Evolutionary conservation across 35 echinoderm and acorn worm genomes (phyloP).

Genomic region (Heliocidaris erythrogramma): DNA sequence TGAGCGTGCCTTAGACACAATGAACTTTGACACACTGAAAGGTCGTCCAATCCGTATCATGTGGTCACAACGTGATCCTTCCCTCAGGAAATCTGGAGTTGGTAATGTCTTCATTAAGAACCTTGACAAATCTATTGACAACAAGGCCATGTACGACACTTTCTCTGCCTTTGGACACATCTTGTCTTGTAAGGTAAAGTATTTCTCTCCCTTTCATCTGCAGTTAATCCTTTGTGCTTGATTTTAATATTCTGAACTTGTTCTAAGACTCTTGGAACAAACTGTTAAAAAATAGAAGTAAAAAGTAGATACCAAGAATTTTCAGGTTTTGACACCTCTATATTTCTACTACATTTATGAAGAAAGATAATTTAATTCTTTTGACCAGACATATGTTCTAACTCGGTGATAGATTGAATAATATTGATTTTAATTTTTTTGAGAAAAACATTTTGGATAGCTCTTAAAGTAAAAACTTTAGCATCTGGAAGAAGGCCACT

Average conservation of each 20-base stretch:
- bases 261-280: not conserved
- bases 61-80: conserved; percentile 95
- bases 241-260: not conserved
- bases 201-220: no score
- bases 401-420: no score
- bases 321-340: no score
- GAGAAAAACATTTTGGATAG: no score
- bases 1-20: conserved; percentile 90
- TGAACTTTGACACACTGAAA: conserved; percentile 90
- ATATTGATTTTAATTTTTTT: no score
- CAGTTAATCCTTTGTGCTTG: not conserved
- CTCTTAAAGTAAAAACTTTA: no score
- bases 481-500: no score
- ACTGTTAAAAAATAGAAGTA: not conserved
- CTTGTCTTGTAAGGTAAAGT: conserved; percentile 89
- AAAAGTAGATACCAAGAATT: no score
- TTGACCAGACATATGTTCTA: no score
- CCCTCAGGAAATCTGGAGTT: conserved; percentile 78
- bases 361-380: no score
- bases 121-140: conserved; percentile 95
- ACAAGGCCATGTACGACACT: conserved; percentile 97
- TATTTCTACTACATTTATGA: no score
- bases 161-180: conserved; percentile 97
- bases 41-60: conserved; percentile 89
- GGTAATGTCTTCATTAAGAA: conserved; percentile 98